Evolutionary conservation across 2,113 vertebrate genomes (phyloP).

Genomic region (Trichomycterus rosablanca): DNA sequence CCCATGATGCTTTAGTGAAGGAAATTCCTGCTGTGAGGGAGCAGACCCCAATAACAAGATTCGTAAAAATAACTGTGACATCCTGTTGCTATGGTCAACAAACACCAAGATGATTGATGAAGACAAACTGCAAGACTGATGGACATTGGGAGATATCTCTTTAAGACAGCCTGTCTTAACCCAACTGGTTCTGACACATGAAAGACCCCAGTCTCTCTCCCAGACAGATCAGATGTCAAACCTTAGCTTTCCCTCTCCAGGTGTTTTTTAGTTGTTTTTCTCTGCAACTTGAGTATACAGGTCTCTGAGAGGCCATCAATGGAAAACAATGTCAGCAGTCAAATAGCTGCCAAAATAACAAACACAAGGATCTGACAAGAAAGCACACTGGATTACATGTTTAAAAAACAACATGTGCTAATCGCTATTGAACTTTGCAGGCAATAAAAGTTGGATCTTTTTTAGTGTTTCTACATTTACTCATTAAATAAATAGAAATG

Average conservation of each 20-base stretch:
- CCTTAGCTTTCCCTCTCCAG: slow-evolving; percentile 17
- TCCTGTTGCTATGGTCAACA: slow-evolving; percentile 59
- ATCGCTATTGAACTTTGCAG: no score
- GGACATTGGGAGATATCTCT: slow-evolving; percentile 42
- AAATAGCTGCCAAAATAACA: slow-evolving; percentile 7
- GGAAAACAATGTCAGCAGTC: slow-evolving; percentile 17
- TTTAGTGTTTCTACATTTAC: not conserved
- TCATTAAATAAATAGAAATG: no score
- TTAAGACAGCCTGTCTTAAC: slow-evolving; percentile 38
- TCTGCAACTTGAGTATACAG: slow-evolving; percentile 17
- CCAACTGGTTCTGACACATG: slow-evolving; percentile 24
- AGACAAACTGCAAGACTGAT: slow-evolving; percentile 58
- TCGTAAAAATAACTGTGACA: slow-evolving; percentile 65
- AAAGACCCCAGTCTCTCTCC: slow-evolving; percentile 29
- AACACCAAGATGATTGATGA: slow-evolving; percentile 57
- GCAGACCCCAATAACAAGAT: slow-evolving; percentile 55
- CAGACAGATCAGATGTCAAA: slow-evolving; percentile 36
- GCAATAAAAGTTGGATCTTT: not conserved
- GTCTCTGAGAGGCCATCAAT: slow-evolving; percentile 7
- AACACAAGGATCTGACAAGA: no score
- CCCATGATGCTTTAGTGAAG: slow-evolving; percentile 44
- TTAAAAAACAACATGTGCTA: no score
- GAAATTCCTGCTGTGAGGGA: slow-evolving; percentile 49
- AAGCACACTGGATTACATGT: no score
- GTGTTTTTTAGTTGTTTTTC: slow-evolving; percentile 29